Conservation (phyloP, 1,140 invertebrate genomes). For the Halictus rubicundus region DNA sequence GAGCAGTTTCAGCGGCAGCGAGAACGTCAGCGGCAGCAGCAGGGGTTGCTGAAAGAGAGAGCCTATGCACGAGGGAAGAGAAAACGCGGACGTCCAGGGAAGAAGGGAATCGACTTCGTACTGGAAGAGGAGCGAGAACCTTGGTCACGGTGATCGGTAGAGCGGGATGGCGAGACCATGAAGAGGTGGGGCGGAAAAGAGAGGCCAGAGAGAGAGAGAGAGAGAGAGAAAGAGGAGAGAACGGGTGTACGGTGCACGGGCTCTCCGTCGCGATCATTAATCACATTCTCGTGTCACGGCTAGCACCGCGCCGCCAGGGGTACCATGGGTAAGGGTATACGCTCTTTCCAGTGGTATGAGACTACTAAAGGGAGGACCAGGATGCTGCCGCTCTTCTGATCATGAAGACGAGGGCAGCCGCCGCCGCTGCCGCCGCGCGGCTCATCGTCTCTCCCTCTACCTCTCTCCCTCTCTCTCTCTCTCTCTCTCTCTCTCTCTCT, state of each 20-base stretch:
- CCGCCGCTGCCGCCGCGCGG: slow-evolving; percentile 65
- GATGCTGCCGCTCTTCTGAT: slow-evolving; percentile 71
- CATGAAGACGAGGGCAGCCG: slow-evolving; percentile 67
- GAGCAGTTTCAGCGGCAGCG: slow-evolving; percentile 51
- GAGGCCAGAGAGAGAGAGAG: slow-evolving; percentile 43
- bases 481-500: no score
- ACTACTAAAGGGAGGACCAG: slow-evolving; percentile 70
- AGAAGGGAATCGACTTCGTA: slow-evolving; percentile 41
- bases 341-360: slow-evolving; percentile 58
- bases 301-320: slow-evolving; percentile 77
- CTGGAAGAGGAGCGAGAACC: slow-evolving; percentile 41
- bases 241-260: slow-evolving; percentile 70
- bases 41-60: slow-evolving; percentile 65
- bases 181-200: slow-evolving; percentile 54
- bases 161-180: slow-evolving; percentile 27
- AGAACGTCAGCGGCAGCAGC: slow-evolving; percentile 58
- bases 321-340: slow-evolving; percentile 79
- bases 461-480: no score
- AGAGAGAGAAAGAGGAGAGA: slow-evolving; percentile 52
- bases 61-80: slow-evolving; percentile 46
- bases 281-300: slow-evolving; percentile 79
- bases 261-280: slow-evolving; percentile 78
- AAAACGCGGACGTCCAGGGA: slow-evolving; percentile 39
- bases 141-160: slow-evolving; percentile 1
- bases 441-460: no score